phyloP scores from a whole-genome alignment of 1,140 invertebrate genomes.

The Drosophila ananassae region DNA sequence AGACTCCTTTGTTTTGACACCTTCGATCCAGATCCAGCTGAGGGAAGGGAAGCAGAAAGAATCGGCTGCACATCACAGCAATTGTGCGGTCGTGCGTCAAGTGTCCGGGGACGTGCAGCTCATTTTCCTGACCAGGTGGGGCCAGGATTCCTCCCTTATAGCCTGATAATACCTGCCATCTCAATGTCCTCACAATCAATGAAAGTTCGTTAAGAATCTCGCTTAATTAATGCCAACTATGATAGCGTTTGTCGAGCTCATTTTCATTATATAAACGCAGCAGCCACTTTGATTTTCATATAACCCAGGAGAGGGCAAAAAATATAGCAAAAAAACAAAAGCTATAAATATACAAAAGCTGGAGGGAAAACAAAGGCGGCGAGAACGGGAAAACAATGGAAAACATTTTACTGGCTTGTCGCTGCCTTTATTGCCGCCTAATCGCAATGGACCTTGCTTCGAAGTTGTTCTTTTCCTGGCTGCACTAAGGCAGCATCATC shows the following conservation, averaged over 20 bases:
- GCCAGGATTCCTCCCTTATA: neutral
- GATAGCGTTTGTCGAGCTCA: slow-evolving; percentile 48
- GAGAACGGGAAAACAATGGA: slow-evolving; percentile 38
- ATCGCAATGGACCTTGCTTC: slow-evolving; percentile 60
- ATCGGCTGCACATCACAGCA: slow-evolving; percentile 34
- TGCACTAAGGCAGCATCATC: slow-evolving; percentile 68
- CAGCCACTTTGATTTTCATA: slow-evolving; percentile 51
- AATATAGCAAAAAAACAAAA: slow-evolving; percentile 12
- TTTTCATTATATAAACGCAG: slow-evolving; percentile 53
- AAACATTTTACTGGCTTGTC: slow-evolving; percentile 53
- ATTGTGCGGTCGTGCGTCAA: slow-evolving; percentile 66
- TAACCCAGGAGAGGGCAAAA: neutral
- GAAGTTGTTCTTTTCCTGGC: slow-evolving; percentile 52
- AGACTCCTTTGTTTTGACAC: slow-evolving; percentile 74
- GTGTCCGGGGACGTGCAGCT: slow-evolving; percentile 58
- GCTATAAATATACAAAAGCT: slow-evolving; percentile 51
- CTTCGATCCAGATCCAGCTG: slow-evolving; percentile 38
- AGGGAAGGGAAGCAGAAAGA: neutral
- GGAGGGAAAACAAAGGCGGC: slow-evolving; percentile 26
- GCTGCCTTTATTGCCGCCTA: slow-evolving; percentile 64
- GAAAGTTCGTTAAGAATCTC: slow-evolving; percentile 55
- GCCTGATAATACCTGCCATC: slow-evolving; percentile 21
- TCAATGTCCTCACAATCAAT: slow-evolving; percentile 56
- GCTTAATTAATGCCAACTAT: slow-evolving; percentile 63
- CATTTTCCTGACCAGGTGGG: slow-evolving; percentile 54